phyloP scores from a whole-genome alignment of 2,797 vertebrate genomes.

The Mormyrus proboscirostris region DNA sequence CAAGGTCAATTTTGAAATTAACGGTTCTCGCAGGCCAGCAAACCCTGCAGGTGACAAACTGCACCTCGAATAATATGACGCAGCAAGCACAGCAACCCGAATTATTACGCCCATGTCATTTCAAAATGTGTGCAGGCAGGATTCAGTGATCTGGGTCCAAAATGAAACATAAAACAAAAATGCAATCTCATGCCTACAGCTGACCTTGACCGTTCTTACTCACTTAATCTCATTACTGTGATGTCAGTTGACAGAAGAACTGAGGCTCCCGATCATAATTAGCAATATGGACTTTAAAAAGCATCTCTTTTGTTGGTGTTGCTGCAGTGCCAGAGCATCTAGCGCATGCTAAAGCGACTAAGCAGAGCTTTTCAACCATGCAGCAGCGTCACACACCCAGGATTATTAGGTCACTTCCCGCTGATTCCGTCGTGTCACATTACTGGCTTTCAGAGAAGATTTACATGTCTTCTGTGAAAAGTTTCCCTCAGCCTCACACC shows the following conservation, averaged over 20 bases:
- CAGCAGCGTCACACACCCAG: background rate
- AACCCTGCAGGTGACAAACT: slow-evolving; percentile 6
- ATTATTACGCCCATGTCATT: background rate
- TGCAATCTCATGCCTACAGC: background rate
- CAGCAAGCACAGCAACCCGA: background rate
- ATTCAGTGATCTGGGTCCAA: background rate
- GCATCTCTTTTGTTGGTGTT: background rate
- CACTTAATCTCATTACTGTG: background rate
- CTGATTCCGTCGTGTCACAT: background rate
- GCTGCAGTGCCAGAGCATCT: background rate
- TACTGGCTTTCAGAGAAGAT: background rate
- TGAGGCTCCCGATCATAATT: background rate
- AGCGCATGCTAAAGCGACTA: background rate
- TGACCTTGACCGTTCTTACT: slow-evolving; percentile 13
- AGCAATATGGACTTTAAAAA: background rate
- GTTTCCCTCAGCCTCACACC: background rate
- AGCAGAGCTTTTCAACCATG: background rate
- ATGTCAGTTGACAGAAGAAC: background rate
- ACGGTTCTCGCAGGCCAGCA: background rate
- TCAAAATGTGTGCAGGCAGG: background rate
- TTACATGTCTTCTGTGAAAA: background rate
- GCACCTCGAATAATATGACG: background rate
- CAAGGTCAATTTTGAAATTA: slow-evolving; percentile 26
- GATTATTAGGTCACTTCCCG: background rate
- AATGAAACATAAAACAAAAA: background rate